Conservation (phyloP, 2,113 vertebrate genomes). For the Chloropsis cyanopogon region DNA sequence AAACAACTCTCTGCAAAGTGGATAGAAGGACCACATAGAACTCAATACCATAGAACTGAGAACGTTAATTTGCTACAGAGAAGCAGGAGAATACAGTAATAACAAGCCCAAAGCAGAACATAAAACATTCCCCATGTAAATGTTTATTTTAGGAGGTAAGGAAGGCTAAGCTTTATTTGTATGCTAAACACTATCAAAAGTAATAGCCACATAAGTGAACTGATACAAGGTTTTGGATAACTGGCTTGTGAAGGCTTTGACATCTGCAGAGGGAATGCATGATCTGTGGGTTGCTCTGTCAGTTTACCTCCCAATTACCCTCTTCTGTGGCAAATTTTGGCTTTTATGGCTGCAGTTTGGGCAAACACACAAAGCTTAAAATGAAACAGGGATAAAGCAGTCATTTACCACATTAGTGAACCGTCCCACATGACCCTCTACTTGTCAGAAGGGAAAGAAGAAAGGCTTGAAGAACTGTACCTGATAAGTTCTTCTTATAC, state of each 20-base stretch:
- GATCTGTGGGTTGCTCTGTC: not conserved
- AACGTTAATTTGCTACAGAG: not conserved
- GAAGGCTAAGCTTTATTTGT: not conserved
- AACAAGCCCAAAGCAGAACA: not conserved
- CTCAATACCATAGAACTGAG: not conserved
- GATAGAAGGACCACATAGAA: not conserved
- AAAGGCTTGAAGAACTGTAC: not conserved
- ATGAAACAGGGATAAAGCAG: not conserved
- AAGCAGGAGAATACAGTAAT: not conserved
- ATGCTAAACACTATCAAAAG: not conserved
- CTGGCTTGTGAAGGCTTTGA: not conserved
- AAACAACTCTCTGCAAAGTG: not conserved
- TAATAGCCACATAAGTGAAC: not conserved
- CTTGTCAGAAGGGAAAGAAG: not conserved
- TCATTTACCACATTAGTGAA: not conserved
- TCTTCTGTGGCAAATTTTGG: not conserved
- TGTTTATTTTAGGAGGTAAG: not conserved
- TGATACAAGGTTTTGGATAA: not conserved
- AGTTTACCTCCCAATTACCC: not conserved
- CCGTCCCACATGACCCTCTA: fast-evolving
- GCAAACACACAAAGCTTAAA: not conserved
- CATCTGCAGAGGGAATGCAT: not conserved
- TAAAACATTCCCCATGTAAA: not conserved
- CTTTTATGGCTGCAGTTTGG: not conserved
- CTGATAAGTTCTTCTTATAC: not conserved